Evolutionary conservation across 2,888 invertebrate genomes (phyloP).

Genomic region (Chloroclysta siterata): DNA sequence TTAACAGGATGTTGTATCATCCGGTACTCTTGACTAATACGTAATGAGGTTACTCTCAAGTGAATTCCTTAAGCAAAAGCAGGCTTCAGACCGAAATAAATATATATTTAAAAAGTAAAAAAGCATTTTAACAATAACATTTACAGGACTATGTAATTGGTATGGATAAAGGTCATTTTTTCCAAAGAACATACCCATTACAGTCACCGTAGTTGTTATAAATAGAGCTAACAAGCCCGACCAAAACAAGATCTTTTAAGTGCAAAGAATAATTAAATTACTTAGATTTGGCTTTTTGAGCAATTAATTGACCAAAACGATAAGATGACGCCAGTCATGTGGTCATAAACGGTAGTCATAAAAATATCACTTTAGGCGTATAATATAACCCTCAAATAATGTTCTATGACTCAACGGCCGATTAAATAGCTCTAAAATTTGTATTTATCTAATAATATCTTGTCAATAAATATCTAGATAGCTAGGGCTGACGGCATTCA

Average conservation of each 20-base stretch:
- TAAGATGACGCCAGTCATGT: not conserved
- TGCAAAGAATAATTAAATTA: not conserved
- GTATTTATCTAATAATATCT: not conserved
- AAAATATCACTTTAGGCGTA: conserved; percentile 32
- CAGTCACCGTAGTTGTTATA: not conserved
- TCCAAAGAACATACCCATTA: not conserved
- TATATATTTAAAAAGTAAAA: not conserved
- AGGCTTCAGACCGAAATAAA: not conserved
- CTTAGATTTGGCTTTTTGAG: not conserved
- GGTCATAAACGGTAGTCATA: conserved; percentile 24
- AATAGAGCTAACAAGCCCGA: too few species aligned
- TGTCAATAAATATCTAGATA: not conserved
- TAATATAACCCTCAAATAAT: not conserved
- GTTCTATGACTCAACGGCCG: not conserved
- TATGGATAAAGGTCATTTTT: not conserved
- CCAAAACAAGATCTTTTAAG: too few species aligned
- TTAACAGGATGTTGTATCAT: conserved; percentile 25
- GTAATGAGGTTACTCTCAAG: not conserved
- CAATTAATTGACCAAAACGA: not conserved
- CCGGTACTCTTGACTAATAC: conserved; percentile 4
- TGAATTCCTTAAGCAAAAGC: not conserved
- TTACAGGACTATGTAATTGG: not conserved
- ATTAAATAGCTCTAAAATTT: too few species aligned
- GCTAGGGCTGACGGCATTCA: not conserved
- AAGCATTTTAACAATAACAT: not conserved